Conservation (phyloP, 2,797 vertebrate genomes). For the Rhynchonycteris naso region DNA sequence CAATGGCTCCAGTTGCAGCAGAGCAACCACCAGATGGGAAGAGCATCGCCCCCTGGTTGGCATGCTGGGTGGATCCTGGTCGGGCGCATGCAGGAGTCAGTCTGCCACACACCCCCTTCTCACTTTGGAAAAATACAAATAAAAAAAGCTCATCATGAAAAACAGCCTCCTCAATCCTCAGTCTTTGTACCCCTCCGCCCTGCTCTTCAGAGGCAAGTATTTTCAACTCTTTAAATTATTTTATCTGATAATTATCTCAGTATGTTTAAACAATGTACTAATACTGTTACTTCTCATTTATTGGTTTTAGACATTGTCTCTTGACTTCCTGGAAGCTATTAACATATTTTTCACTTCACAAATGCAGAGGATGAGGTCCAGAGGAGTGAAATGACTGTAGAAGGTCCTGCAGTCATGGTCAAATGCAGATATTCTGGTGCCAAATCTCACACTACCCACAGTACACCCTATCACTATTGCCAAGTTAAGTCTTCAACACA, state of each 20-base stretch:
- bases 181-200: background rate
- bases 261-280: background rate
- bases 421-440: slow-evolving; percentile 15
- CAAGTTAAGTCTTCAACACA: background rate
- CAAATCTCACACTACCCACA: slow-evolving; percentile 39
- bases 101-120: no score
- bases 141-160: background rate
- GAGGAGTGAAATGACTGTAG: slow-evolving; percentile 23
- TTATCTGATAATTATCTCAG: background rate
- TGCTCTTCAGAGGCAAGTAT: background rate
- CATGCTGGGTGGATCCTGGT: no score
- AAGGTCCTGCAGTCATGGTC: background rate
- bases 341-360: slow-evolving; percentile 8
- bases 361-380: background rate
- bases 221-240: background rate
- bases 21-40: no score
- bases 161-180: background rate
- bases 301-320: background rate
- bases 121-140: no score
- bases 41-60: no score
- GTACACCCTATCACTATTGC: background rate
- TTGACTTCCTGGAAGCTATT: background rate
- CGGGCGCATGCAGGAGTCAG: no score
- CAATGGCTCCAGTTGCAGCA: no score
- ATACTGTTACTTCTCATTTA: background rate